Conservation (phyloP, 2,888 invertebrate species). For the Pollenia labialis region DNA sequence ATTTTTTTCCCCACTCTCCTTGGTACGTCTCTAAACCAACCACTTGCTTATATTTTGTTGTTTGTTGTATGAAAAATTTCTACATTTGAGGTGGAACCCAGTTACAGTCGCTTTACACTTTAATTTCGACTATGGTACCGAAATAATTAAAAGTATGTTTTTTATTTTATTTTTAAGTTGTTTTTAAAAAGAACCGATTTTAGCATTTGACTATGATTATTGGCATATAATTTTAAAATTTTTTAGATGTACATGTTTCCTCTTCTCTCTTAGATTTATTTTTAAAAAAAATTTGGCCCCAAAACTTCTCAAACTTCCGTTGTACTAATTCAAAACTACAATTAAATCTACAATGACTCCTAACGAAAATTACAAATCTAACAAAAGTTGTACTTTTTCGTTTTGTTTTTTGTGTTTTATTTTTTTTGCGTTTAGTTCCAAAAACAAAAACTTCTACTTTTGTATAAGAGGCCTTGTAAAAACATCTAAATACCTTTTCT, state of each 20-base stretch:
- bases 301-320: slow-evolving; percentile 6
- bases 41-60: too few species aligned
- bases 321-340: slow-evolving; percentile 31
- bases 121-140: too few species aligned
- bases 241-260: not conserved
- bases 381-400: slow-evolving; percentile 42
- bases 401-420: slow-evolving; percentile 22
- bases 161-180: too few species aligned
- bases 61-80: too few species aligned
- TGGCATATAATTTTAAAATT: not conserved
- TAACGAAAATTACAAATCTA: slow-evolving; percentile 31
- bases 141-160: too few species aligned
- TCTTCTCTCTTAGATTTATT: not conserved
- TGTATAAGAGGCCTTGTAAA: slow-evolving; percentile 19
- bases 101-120: too few species aligned
- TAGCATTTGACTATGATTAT: too few species aligned
- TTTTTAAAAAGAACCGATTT: too few species aligned
- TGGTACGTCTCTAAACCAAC: too few species aligned
- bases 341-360: slow-evolving; percentile 47
- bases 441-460: slow-evolving; percentile 31
- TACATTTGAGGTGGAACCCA: too few species aligned
- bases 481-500: slow-evolving; percentile 32
- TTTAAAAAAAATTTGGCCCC: not conserved
- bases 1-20: too few species aligned
- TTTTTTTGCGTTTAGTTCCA: slow-evolving; percentile 24